These are phyloP conservation scores for Cossypha dichroa DNA, from an alignment of 2,797 vertebrate species.

Conservation along the genomic window DNA sequence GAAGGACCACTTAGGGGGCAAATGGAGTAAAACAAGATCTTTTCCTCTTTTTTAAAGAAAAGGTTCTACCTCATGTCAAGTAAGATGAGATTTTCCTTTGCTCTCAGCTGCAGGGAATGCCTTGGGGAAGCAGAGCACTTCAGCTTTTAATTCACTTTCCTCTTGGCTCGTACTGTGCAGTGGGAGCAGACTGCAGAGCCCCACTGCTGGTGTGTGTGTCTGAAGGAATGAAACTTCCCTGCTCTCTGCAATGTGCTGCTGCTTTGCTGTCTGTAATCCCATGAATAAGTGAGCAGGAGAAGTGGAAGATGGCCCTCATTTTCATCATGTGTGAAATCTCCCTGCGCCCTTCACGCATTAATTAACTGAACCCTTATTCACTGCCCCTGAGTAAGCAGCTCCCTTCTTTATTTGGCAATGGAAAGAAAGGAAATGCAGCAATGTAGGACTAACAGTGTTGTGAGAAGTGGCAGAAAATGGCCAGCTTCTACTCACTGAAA, in stretches of 20 bases:
- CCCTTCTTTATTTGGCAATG: not conserved
- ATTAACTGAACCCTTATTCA: not conserved
- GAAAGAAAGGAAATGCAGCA: not conserved
- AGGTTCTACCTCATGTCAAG: not conserved
- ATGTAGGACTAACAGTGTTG: not conserved
- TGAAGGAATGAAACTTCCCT: not conserved
- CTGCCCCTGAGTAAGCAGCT: not conserved
- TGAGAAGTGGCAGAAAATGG: not conserved
- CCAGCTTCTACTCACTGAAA: not conserved
- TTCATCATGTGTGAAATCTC: not conserved
- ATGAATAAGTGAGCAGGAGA: not conserved
- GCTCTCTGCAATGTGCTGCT: not conserved
- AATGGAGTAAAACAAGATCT: not conserved
- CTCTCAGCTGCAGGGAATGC: not conserved
- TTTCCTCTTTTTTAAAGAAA: not conserved
- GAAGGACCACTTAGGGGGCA: not conserved
- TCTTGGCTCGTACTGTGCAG: not conserved
- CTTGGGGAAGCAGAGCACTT: not conserved
- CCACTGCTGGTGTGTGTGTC: not conserved
- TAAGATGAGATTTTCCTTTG: not conserved
- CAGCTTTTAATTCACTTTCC: conserved; percentile 3
- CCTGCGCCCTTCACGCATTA: not conserved
- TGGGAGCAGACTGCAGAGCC: not conserved
- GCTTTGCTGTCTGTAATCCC: not conserved
- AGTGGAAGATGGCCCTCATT: not conserved